Conservation (phyloP, 2,888 invertebrate genomes). For the Helobdella robusta region DNA sequence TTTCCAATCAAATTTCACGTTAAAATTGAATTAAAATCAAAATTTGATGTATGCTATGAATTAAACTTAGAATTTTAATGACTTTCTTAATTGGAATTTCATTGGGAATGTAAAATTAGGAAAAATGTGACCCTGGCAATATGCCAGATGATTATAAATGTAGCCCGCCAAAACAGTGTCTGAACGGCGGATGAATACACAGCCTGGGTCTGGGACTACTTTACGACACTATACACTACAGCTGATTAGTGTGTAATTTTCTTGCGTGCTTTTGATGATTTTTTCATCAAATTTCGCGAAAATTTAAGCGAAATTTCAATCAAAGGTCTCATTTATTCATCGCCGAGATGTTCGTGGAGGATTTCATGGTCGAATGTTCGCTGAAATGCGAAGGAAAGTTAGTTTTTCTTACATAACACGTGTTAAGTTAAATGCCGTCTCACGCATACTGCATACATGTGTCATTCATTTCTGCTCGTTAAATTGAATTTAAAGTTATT, state of each 20-base stretch:
- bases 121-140: no score
- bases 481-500: no score
- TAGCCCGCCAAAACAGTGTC: constrained; percentile 18
- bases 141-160: constrained; percentile 9
- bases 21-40: no score
- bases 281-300: background rate
- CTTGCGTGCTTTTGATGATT: constrained; percentile 9
- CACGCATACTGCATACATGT: background rate
- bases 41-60: no score
- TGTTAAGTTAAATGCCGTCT: no score
- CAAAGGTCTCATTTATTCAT: no score
- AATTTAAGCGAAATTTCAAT: constrained; percentile 3
- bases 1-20: no score
- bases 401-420: no score
- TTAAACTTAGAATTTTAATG: no score
- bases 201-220: constrained; percentile 12
- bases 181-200: constrained; percentile 14
- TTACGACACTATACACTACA: constrained; percentile 6
- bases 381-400: background rate
- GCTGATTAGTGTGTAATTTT: constrained; percentile 2
- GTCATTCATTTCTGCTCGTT: no score
- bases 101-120: no score
- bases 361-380: background rate
- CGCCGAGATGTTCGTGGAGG: constrained; percentile 14
- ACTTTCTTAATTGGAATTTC: no score